Evolutionary conservation across 2,797 vertebrate genomes (phyloP).

Genomic region (Platalea minor): DNA sequence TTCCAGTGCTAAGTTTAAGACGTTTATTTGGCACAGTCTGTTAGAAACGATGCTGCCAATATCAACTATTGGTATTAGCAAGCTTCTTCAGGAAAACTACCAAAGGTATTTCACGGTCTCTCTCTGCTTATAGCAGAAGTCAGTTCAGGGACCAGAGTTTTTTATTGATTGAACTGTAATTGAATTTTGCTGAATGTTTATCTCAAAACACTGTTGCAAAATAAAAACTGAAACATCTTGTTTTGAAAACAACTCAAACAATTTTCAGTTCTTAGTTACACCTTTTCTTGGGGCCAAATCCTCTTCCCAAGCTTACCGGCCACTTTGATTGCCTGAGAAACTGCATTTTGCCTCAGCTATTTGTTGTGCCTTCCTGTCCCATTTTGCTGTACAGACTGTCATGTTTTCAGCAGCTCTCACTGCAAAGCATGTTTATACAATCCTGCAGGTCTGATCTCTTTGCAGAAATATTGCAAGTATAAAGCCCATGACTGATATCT

Average conservation of each 20-base stretch:
- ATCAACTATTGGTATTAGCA: constrained; percentile 10
- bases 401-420: background rate
- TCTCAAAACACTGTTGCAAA: background rate
- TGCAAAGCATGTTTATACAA: background rate
- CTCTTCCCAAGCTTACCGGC: background rate
- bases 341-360: background rate
- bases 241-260: background rate
- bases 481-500: background rate
- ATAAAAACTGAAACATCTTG: background rate
- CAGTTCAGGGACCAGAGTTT: background rate
- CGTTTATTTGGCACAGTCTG: constrained; percentile 30
- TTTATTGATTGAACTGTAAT: background rate
- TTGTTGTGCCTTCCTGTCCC: background rate
- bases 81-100: background rate
- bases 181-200: constrained; percentile 17
- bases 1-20: constrained; percentile 23
- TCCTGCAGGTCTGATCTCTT: background rate
- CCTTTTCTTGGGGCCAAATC: background rate
- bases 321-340: background rate
- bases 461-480: background rate
- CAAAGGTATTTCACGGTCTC: background rate
- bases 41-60: background rate
- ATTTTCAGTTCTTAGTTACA: background rate
- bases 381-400: background rate
- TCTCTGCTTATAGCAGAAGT: background rate